Evolutionary conservation across 2,113 vertebrate species (phyloP), one percentile per base, ranked within the genome.

Genomic region (Mesoclemmys tuberculata): DNA sequence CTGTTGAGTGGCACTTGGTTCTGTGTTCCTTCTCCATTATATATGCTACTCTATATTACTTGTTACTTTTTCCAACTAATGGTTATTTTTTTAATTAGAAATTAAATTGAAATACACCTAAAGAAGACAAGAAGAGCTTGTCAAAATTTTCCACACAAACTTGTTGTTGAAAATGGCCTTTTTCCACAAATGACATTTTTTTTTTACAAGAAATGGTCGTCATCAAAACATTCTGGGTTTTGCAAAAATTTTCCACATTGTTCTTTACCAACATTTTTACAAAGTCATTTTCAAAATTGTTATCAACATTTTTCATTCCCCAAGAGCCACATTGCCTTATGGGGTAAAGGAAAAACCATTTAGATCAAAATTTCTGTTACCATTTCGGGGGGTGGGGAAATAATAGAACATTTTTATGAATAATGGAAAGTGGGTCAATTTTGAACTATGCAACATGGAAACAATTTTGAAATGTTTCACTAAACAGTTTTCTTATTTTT

Each of bases 331-430:
- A 26, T 85, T 90, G 90, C 83, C 74, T 90, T 46, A 75, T 38
- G 5, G 64, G 58, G 2, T 75, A 85, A 51, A 92, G 27, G 6
- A 16, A 85, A 84, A 84, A 52, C 35, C 26, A 58, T 29, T 79
- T 16, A 44, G 6, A 27, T 56, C 84, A 89, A 78, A 90, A 92
- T 0, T 1, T 90, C 46, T 58, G n/a, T 89, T 93, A 87, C 90
- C 31, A 29, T 5, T 81, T 87, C 5, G 24, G 81, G 38, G 51
- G 55, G 18, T 35, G 56, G 52, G 22, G 10, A 58, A 7, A 12
- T 29, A 29, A 7, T 52, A 11, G 16, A 2, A 7, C 1, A 16
- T 3, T 80, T 64, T 56, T 35, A 10, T 14, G 10, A 5, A 0
- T 87, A 82, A 56, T 29, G 54, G 24, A 56, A 82, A 56, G 52